Percentiles rank a stretch among this genome's conserved stretches.
phyloP scores from a whole-genome alignment of 92 coral and sea anemone genomes.

The Parazoanthus darwini region DNA sequence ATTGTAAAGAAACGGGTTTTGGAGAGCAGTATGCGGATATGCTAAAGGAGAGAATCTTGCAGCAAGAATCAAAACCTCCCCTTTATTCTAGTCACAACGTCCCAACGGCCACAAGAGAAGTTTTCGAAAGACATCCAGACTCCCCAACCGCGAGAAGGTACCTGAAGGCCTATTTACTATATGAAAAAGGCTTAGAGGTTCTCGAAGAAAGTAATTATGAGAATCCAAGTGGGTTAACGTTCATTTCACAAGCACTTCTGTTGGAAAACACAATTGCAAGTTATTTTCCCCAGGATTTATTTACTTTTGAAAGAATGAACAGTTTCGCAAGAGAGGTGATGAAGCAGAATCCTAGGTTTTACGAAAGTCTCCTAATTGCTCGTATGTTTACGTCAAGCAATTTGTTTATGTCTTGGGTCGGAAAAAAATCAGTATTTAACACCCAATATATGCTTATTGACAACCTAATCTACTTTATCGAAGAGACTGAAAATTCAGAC shows the following conservation, averaged over 20 bases:
- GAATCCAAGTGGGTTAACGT: neutral
- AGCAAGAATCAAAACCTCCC: neutral
- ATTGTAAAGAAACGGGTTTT: neutral
- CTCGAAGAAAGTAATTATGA: conserved; percentile 7
- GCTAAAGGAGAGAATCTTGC: neutral
- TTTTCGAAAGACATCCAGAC: neutral
- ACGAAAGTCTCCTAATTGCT: conserved; percentile 13
- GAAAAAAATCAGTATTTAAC: neutral
- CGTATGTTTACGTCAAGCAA: neutral
- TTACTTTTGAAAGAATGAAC: neutral
- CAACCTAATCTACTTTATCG: conserved; percentile 9
- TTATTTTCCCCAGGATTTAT: neutral
- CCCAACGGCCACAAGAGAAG: conserved; percentile 9
- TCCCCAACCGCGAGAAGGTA: conserved; percentile 33
- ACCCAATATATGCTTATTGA: neutral
- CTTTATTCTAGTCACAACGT: neutral
- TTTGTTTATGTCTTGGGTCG: neutral
- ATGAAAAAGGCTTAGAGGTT: neutral
- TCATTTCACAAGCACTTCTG: conserved; percentile 7
- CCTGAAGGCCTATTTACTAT: conserved; percentile 19
- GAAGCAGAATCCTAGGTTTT: conserved; percentile 8
- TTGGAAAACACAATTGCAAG: conserved; percentile 15
- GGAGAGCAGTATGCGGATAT: neutral
- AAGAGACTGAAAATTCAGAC: neutral
- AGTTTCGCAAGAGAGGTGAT: neutral